Evolutionary conservation across 1,140 invertebrate genomes (phyloP), one percentile per base, ranked within the genome.

Genomic region (Megathymus violae): DNA sequence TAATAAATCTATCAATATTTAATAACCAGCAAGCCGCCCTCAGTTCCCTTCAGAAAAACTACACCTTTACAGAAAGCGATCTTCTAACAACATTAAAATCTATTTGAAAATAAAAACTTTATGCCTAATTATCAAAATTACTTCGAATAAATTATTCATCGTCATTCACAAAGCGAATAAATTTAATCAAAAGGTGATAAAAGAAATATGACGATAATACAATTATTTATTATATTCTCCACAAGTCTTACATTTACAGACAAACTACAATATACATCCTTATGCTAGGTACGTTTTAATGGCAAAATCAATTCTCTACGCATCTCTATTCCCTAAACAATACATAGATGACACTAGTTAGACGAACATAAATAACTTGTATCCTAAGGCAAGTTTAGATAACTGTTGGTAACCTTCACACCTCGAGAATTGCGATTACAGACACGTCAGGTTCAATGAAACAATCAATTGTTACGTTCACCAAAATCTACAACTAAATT

Each of bases 241-340:
- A 88, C 68, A 81, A 84, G 82, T 80, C 85, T 88, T 89, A 89
- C 67, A 86, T 71, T 77, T 82, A 89, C 46, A 82, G 78, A 80
- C 80, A 88, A n/a, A n/a, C n/a, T n/a, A 79, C 76, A 86, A 88
- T 76, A 87, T 88, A 88, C 87, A 89, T n/a, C 69, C 87, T 89
- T 88, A 89, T 64, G 54, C 87, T 89, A 89, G 72, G 80, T 87
- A 88, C 79, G 78, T 86, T 66, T 59, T 86, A 88, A 89, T 89
- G 87, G 87, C 87, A 89, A 89, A 83, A 82, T 76, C 62, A 76
- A 73, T 78, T 78, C 72, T 82, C 77, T 69, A 69, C 71, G 60
- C 62, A 51, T n/a, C n/a, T n/a, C n/a, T n/a, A n/a, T n/a, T n/a
- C n/a, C n/a, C 54, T 66, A 70, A 67, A 72, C 62, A 71, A 60